A percentile compares a stretch with the other conserved stretches of the same genome.
These are phyloP conservation scores for Chelonus insularis DNA, from an alignment of 1,140 invertebrate species.

Conservation along the genomic window DNA sequence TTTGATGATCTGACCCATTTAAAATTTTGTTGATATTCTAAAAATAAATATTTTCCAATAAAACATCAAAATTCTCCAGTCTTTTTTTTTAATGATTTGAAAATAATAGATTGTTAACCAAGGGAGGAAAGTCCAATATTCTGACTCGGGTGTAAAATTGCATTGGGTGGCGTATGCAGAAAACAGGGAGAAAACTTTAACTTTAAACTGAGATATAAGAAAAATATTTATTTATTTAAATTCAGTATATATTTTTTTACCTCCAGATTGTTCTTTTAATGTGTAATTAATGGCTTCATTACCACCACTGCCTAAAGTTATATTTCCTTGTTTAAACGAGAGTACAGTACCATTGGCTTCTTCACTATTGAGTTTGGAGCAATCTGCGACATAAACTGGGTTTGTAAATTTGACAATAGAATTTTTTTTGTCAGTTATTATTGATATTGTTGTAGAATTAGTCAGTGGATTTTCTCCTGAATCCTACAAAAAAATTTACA, in stretches of 20 bases:
- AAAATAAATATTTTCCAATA: not conserved
- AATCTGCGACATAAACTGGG: conserved; percentile 24
- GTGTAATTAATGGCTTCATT: not conserved
- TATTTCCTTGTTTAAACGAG: conserved; percentile 14
- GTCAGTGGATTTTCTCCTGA: conserved; percentile 3
- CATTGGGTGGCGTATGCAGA: too few species aligned
- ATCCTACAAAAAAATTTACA: conserved; percentile 22
- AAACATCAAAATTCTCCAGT: not conserved
- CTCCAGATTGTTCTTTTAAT: not conserved
- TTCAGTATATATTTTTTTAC: too few species aligned
- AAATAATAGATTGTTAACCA: too few species aligned
- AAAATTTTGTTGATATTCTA: conserved; percentile 24
- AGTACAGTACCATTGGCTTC: conserved; percentile 17
- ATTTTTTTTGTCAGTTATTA: conserved; percentile 17
- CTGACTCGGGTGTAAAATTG: too few species aligned
- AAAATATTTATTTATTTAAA: too few species aligned
- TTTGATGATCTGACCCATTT: not conserved
- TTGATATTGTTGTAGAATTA: not conserved
- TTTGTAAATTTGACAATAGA: conserved; percentile 6
- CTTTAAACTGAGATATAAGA: too few species aligned
- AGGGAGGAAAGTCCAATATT: too few species aligned
- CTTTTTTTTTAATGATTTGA: not conserved
- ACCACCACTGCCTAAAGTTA: conserved; percentile 4
- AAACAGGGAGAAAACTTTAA: too few species aligned
- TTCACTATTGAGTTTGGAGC: not conserved